A percentile compares a stretch with the other conserved stretches of the same genome.
Evolutionary conservation across 1,140 invertebrate genomes (phyloP).

Genomic region (Penaeus japonicus): DNA sequence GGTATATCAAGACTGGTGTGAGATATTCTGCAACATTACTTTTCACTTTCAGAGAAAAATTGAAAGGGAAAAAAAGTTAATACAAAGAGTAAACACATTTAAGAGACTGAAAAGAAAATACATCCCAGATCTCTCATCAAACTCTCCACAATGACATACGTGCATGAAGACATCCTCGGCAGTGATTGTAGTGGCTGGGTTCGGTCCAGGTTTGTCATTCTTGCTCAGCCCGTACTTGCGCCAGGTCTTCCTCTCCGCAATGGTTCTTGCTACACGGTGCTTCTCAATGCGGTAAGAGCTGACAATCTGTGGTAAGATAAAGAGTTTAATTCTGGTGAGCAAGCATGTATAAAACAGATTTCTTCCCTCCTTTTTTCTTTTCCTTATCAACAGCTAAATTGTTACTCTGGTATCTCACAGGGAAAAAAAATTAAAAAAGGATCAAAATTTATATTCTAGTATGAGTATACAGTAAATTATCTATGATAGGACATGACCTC

Average conservation of each 20-base stretch:
- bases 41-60: too few relatives aligned
- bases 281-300: conserved; percentile 92
- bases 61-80: not conserved
- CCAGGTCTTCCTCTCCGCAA: conserved; percentile 92
- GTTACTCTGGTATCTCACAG: not conserved
- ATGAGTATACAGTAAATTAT: not conserved
- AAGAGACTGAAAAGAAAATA: too few relatives aligned
- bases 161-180: conserved; percentile 96
- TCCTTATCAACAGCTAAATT: not conserved
- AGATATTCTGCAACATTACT: too few relatives aligned
- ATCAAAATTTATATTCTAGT: too few relatives aligned
- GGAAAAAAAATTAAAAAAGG: too few relatives aligned
- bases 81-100: too few relatives aligned
- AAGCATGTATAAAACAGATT: conserved; percentile 20
- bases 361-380: conserved; percentile 52
- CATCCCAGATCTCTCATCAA: too few relatives aligned
- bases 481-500: too few relatives aligned
- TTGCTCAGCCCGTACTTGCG: conserved; percentile 91
- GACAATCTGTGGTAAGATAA: conserved; percentile 72
- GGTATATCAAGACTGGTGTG: too few relatives aligned
- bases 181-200: conserved; percentile 94
- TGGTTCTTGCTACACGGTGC: conserved; percentile 88
- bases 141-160: conserved; percentile 23
- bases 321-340: not conserved
- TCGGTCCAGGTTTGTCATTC: conserved; percentile 91